These are phyloP conservation scores for Forbesichthys agassizii DNA, from an alignment of 2,113 vertebrate genomes.

Conservation along the genomic window DNA sequence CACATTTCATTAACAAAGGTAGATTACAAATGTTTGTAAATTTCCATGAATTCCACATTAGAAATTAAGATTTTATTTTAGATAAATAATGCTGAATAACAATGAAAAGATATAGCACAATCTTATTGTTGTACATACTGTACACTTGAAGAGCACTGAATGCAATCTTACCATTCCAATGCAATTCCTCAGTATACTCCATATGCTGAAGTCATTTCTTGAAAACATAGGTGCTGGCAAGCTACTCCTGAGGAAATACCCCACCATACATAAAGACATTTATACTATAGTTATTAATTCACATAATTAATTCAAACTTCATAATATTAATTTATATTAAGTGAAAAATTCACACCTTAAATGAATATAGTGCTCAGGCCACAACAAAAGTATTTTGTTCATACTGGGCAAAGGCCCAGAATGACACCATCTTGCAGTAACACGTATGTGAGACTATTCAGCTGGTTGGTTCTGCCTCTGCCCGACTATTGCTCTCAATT, in stretches of 20 bases:
- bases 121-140: too few species aligned
- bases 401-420: slow-evolving; percentile 37
- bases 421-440: slow-evolving; percentile 20
- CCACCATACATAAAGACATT: slow-evolving; percentile 13
- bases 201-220: slow-evolving; percentile 98
- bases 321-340: too few species aligned
- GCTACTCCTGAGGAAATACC: slow-evolving; percentile 80
- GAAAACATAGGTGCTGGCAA: slow-evolving; percentile 98
- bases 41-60: too few species aligned
- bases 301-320: too few species aligned
- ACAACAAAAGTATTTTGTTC: slow-evolving; percentile 35
- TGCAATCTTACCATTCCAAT: slow-evolving; percentile 91
- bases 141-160: neutral
- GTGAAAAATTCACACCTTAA: slow-evolving; percentile 20
- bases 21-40: too few species aligned
- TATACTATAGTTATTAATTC: neutral
- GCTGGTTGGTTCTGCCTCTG: neutral
- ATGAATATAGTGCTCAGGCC: slow-evolving; percentile 18
- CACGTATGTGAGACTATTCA: neutral
- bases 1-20: too few species aligned
- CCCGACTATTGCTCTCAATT: too few species aligned
- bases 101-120: too few species aligned
- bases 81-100: too few species aligned
- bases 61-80: too few species aligned
- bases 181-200: slow-evolving; percentile 98